Evolutionary conservation across 2,797 vertebrate genomes (phyloP).

Genomic region (Tokudaia tokunoshimensis): DNA sequence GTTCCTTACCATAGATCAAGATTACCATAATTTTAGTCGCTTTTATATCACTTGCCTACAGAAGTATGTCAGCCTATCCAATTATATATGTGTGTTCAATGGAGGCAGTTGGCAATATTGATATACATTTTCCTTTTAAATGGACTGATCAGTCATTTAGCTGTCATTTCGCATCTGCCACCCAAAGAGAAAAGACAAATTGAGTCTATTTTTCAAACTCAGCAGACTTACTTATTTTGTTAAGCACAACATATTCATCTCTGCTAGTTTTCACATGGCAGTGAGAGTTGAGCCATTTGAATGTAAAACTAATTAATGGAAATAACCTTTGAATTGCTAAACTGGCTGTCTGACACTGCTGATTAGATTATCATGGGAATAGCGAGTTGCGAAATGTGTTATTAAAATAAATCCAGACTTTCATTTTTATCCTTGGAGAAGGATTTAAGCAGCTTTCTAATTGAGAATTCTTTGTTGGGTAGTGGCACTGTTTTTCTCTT

Average conservation of each 20-base stretch:
- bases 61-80: constrained; percentile 69
- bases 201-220: constrained; percentile 76
- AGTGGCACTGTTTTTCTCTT: constrained; percentile 10
- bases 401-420: constrained; percentile 72
- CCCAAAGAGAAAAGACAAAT: constrained; percentile 78
- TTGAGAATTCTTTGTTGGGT: constrained; percentile 35
- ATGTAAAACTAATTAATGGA: constrained; percentile 79
- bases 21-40: constrained; percentile 68
- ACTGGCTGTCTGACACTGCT: constrained; percentile 66
- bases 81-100: constrained; percentile 66
- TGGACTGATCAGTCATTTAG: constrained; percentile 78
- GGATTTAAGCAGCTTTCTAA: constrained; percentile 62
- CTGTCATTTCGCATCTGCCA: constrained; percentile 76
- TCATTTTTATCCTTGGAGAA: constrained; percentile 57
- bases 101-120: constrained; percentile 69
- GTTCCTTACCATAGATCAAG: constrained; percentile 56
- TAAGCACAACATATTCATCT: constrained; percentile 78
- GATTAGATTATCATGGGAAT: constrained; percentile 75
- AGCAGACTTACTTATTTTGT: constrained; percentile 79
- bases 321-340: constrained; percentile 77
- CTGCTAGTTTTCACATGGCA: constrained; percentile 69
- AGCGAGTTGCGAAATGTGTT: constrained; percentile 56
- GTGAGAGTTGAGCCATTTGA: constrained; percentile 52
- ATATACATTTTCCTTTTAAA: constrained; percentile 76
- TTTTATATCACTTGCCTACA: constrained; percentile 64